Evolutionary conservation across 2,113 vertebrate genomes (phyloP).

Genomic region (Dasypus novemcinctus): DNA sequence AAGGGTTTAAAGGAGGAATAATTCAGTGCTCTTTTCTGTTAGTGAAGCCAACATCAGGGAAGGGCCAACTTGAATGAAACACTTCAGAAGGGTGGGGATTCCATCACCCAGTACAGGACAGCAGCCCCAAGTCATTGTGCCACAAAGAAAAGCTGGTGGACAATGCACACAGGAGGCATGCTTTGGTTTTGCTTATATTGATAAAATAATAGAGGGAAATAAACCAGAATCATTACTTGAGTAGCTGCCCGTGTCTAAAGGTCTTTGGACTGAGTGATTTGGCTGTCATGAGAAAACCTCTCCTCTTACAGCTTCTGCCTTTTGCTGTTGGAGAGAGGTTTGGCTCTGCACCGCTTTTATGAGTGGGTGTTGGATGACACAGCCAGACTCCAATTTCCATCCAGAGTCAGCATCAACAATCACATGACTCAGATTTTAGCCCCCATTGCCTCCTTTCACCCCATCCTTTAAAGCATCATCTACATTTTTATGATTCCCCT

Average conservation of each 20-base stretch:
- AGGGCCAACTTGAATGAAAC: background rate
- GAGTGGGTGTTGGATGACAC: conserved; percentile 54
- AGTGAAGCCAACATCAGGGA: background rate
- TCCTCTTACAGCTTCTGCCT: conserved; percentile 59
- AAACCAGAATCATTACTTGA: background rate
- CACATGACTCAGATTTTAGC: conserved; percentile 23
- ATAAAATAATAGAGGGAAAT: background rate
- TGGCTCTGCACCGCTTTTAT: conserved; percentile 53
- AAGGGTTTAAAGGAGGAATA: background rate
- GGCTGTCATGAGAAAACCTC: conserved; percentile 35
- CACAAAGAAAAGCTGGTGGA: background rate
- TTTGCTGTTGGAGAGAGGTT: conserved; percentile 49
- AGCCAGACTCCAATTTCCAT: conserved; percentile 61
- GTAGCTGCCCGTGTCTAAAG: background rate
- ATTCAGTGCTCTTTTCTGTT: background rate
- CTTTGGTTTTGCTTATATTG: background rate
- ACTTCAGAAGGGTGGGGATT: background rate
- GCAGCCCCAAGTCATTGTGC: background rate
- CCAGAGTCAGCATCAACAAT: conserved; percentile 50
- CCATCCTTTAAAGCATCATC: background rate
- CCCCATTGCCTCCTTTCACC: background rate
- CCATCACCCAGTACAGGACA: background rate
- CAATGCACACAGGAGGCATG: background rate
- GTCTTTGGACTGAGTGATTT: conserved; percentile 52
- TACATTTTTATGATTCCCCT: background rate